Evolutionary conservation across 2,888 invertebrate species (phyloP).

Genomic region (Arctia plantaginis): DNA sequence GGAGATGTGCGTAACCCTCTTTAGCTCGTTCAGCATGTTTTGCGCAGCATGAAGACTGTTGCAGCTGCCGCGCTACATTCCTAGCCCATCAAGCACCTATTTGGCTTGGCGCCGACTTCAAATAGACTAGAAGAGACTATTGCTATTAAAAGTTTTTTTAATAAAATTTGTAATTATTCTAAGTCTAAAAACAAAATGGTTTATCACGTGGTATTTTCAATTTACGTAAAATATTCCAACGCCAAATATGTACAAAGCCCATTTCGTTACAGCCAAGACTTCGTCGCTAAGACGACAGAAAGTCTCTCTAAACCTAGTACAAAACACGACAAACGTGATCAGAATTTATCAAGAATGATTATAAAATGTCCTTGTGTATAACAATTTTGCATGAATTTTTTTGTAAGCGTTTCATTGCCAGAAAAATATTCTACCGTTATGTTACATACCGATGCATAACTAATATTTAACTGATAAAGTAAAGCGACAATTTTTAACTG

Average conservation of each 20-base stretch:
- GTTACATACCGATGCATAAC: no score
- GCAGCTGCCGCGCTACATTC: no score
- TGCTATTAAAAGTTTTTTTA: no score
- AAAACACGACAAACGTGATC: constrained; percentile 40
- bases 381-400: constrained; percentile 5
- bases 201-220: not conserved
- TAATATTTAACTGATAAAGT: no score
- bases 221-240: not conserved
- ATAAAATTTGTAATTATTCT: no score
- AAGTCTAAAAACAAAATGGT: not conserved
- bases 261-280: constrained; percentile 24
- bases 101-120: no score
- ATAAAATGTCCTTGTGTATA: constrained; percentile 10
- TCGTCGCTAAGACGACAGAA: constrained; percentile 24
- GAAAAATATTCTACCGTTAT: not conserved
- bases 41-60: no score
- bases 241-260: constrained; percentile 1
- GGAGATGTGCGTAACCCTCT: no score
- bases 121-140: no score
- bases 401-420: constrained; percentile 8
- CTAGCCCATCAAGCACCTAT: no score
- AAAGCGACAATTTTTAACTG: no score
- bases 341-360: constrained; percentile 35
- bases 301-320: constrained; percentile 32
- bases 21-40: no score